phyloP scores from a whole-genome alignment of 2,797 vertebrate species.

The Rachycentron canadum region DNA sequence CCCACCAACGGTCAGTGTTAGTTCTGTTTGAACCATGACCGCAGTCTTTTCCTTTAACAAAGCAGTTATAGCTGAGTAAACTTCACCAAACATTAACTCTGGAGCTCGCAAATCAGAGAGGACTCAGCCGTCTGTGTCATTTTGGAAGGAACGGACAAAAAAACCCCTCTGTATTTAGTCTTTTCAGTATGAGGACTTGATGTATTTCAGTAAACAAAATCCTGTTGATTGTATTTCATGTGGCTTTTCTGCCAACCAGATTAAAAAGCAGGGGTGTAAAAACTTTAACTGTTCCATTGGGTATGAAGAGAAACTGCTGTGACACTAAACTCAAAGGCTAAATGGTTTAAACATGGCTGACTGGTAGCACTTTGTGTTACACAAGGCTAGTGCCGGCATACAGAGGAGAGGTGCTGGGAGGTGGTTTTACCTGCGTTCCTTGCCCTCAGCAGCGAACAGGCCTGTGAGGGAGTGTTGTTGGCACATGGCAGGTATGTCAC shows the following conservation, averaged over 20 bases:
- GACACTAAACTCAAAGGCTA: not conserved
- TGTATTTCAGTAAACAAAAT: too few relatives aligned
- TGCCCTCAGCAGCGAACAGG: not conserved
- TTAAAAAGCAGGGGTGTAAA: not conserved
- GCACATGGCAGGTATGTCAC: conserved; percentile 53
- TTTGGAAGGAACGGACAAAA: not conserved
- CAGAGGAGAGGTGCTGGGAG: not conserved
- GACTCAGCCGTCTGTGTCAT: too few relatives aligned
- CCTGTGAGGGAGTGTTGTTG: conserved; percentile 42
- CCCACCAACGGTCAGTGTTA: not conserved
- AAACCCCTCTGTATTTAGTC: too few relatives aligned
- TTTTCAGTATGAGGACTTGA: too few relatives aligned
- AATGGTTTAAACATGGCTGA: not conserved
- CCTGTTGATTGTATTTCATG: not conserved
- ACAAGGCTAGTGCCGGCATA: not conserved
- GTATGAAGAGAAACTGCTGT: not conserved
- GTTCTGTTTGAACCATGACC: too few relatives aligned
- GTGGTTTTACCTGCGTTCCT: conserved; percentile 20
- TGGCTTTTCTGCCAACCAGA: too few relatives aligned
- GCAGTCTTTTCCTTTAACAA: too few relatives aligned
- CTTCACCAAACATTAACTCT: too few relatives aligned
- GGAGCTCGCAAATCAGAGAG: too few relatives aligned
- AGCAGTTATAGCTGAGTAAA: too few relatives aligned
- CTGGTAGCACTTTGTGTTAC: not conserved
- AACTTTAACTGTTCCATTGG: not conserved